phyloP scores from a whole-genome alignment of 2,113 vertebrate species.

The Paedocypris sp. region DNA sequence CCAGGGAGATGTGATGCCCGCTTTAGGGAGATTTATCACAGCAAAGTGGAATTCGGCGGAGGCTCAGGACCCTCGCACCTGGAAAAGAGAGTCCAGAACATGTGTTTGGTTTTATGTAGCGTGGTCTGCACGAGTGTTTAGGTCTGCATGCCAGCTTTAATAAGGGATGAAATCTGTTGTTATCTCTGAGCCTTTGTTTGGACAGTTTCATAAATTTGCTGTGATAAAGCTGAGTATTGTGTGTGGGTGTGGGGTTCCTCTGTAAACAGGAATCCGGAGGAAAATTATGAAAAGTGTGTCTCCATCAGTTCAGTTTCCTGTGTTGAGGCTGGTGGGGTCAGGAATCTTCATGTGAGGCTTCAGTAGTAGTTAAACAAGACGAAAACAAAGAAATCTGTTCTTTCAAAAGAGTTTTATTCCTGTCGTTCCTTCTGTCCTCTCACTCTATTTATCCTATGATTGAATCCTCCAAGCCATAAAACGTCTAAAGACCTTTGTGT shows the following conservation, averaged over 20 bases:
- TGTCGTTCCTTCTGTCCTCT: too few species aligned
- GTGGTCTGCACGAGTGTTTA: not conserved
- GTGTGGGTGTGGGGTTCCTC: slow-evolving; percentile 2
- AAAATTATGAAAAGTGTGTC: not conserved
- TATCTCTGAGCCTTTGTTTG: not conserved
- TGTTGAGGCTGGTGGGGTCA: not conserved
- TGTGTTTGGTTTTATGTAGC: slow-evolving; percentile 1
- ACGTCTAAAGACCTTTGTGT: not conserved
- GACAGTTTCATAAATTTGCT: not conserved
- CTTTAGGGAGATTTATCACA: not conserved
- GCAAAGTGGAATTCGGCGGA: not conserved
- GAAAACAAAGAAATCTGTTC: too few species aligned
- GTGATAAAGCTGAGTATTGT: not conserved
- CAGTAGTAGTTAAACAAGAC: too few species aligned
- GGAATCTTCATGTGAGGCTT: not conserved
- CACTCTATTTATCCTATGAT: not conserved
- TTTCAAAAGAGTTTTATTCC: too few species aligned
- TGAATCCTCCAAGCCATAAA: not conserved
- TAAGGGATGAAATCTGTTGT: slow-evolving; percentile 1
- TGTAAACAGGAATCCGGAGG: not conserved
- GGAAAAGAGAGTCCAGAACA: not conserved
- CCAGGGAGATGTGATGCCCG: not conserved
- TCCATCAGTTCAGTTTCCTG: not conserved
- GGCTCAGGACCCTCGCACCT: not conserved
- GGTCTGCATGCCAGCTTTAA: not conserved